phyloP scores from a whole-genome alignment of 2,888 invertebrate species.

The Sphaerophoria rueppellii region DNA sequence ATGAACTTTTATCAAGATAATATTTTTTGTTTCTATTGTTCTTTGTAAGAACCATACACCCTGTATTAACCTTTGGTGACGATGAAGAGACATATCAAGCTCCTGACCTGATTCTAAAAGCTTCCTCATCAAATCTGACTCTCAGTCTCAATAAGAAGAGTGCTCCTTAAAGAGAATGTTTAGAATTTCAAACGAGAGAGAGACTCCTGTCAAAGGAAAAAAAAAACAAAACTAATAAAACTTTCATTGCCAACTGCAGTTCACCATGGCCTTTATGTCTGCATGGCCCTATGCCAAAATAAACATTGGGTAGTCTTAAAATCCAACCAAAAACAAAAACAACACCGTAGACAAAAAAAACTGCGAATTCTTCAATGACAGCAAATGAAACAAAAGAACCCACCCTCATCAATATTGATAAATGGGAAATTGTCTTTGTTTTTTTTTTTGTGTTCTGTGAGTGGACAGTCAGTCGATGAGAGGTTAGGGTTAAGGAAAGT shows the following conservation, averaged over 20 bases:
- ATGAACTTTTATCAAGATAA: too few species aligned
- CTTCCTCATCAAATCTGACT: slow-evolving; percentile 1
- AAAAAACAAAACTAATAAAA: slow-evolving; percentile 26
- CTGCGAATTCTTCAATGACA: background rate
- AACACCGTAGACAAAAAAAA: slow-evolving; percentile 16
- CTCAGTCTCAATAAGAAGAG: too few species aligned
- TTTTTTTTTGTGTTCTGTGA: background rate
- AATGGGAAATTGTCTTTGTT: background rate
- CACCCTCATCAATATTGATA: slow-evolving; percentile 5
- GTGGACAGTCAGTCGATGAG: background rate
- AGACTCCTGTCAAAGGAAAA: background rate
- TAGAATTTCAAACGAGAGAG: background rate
- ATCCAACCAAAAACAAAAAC: background rate
- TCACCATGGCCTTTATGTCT: slow-evolving; percentile 70
- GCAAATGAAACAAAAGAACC: background rate
- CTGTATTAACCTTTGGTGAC: background rate
- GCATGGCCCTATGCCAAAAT: slow-evolving; percentile 68
- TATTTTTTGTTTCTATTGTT: too few species aligned
- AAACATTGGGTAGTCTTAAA: slow-evolving; percentile 38
- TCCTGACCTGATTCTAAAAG: background rate
- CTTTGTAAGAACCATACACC: too few species aligned
- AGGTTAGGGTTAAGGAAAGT: slow-evolving; percentile 7
- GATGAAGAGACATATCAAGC: slow-evolving; percentile 1
- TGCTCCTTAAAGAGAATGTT: slow-evolving; percentile 25
- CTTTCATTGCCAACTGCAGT: slow-evolving; percentile 70